Conservation (phyloP, 2,113 vertebrate genomes). For the Corvus moneduloides region DNA sequence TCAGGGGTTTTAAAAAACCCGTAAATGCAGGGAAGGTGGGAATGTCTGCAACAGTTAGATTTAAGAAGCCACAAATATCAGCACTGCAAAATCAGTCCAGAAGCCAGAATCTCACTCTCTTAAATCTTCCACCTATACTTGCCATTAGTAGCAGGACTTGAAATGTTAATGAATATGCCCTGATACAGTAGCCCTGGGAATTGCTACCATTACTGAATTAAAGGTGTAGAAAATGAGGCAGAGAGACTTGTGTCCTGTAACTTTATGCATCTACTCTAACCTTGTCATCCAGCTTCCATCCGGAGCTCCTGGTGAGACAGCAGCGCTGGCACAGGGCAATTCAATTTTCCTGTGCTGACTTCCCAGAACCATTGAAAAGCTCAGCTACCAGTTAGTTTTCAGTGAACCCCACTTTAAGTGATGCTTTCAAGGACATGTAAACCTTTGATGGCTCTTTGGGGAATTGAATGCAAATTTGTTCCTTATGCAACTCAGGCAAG, state of each 20-base stretch:
- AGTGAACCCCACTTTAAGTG: not conserved
- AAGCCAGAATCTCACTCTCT: not conserved
- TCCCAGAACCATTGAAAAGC: not conserved
- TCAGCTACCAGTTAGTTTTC: not conserved
- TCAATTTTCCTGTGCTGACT: slow-evolving; percentile 13
- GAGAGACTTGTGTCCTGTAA: not conserved
- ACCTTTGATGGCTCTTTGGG: not conserved
- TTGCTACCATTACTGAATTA: not conserved
- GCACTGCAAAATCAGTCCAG: not conserved
- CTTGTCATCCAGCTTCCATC: not conserved
- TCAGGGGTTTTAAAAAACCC: not conserved
- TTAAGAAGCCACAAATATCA: not conserved
- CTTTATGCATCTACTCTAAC: not conserved
- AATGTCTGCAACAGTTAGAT: not conserved
- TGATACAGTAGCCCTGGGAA: not conserved
- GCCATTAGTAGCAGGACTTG: not conserved
- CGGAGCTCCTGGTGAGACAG: not conserved
- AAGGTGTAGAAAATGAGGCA: not conserved
- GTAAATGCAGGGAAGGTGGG: not conserved
- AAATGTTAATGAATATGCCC: not conserved
- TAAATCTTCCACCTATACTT: not conserved
- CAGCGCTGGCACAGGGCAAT: not conserved
- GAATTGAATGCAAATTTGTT: slow-evolving; percentile 38
- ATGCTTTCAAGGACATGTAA: not conserved
- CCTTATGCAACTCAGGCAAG: not conserved